Base-by-base conservation (phyloP, 2,888 invertebrate genomes). In the Diarsia brunnea region DNA sequence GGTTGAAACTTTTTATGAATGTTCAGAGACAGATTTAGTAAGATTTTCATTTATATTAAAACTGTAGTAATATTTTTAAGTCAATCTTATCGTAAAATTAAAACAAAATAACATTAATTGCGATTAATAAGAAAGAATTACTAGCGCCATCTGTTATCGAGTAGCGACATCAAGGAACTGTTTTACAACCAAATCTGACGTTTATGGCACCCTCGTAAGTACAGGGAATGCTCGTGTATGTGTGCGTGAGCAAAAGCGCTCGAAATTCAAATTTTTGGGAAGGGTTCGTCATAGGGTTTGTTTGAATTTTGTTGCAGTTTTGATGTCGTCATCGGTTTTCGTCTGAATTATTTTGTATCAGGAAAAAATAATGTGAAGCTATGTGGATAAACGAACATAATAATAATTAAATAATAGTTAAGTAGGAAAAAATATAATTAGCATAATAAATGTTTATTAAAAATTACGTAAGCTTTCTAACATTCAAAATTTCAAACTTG, bases 171-270 rank as follows among this genome's bases (percentile, higher is more conserved):
- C 64, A 51, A 10, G 0, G 47, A 45, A 64, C 94, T 94, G 93
- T 82, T 93, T 92, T 93, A 94, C 92, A 90, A 91, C 91, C 65
- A 14, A 65, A 72, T 86, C 61, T 86, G 85, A 84, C 87, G 73
- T 88, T 85, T 82, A 70, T 45, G 64, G 66, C 83, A 78, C 86
- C 85, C 85, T 81, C 82, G 87, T 84, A 78, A 64, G 65, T 88
- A 91, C 82, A 89, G 65, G 70, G 79, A 78, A 53, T 7, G 0
- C 0, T 21, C 85, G 55, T 88, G 49, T 70, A 81, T 92, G 95
- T 95, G 94, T 94, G 95, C 69, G 93, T 93, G 79, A 78, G 12
- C 19, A 86, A 91, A 90, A 89, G 92, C 93, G 92, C 93, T 89
- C 93, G 86, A 92, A 94, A 92, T 93, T 94, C 87, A 88, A 92